Evolutionary conservation across 2,113 vertebrate genomes (phyloP).

Genomic region (Neolamprologus fasciatus): DNA sequence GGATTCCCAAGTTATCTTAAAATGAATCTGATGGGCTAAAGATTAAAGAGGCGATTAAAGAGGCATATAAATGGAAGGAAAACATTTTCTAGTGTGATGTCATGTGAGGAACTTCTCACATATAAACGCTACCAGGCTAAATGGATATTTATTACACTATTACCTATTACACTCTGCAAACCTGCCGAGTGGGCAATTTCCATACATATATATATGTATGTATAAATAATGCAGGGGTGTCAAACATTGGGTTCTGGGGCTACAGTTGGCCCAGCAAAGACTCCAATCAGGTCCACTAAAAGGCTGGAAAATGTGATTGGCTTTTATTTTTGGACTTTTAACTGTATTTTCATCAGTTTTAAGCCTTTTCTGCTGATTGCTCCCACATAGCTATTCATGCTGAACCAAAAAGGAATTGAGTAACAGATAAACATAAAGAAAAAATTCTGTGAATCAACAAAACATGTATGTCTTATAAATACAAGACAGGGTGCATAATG

Average conservation of each 20-base stretch:
- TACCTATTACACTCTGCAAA: background rate
- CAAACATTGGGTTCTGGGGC: background rate
- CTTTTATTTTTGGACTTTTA: background rate
- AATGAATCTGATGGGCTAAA: background rate
- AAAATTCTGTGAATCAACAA: background rate
- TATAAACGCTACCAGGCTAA: background rate
- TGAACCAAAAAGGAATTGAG: background rate
- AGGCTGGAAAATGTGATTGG: accelerated
- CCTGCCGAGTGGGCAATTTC: background rate
- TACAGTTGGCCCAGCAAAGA: background rate
- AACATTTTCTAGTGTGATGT: background rate
- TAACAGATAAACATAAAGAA: background rate
- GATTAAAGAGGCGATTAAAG: background rate
- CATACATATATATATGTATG: background rate
- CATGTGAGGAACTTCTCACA: background rate
- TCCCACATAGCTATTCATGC: background rate
- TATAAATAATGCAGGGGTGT: background rate
- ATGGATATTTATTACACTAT: background rate
- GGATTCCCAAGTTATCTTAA: background rate
- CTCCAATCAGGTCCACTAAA: background rate
- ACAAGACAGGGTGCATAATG: background rate
- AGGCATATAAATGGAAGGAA: background rate
- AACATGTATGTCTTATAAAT: background rate
- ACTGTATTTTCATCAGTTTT: background rate
- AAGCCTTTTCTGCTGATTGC: background rate